A percentile compares a stretch with the other conserved stretches of the same genome.
phyloP scores from a whole-genome alignment of 2,797 vertebrate genomes.

The Microtus californicus region DNA sequence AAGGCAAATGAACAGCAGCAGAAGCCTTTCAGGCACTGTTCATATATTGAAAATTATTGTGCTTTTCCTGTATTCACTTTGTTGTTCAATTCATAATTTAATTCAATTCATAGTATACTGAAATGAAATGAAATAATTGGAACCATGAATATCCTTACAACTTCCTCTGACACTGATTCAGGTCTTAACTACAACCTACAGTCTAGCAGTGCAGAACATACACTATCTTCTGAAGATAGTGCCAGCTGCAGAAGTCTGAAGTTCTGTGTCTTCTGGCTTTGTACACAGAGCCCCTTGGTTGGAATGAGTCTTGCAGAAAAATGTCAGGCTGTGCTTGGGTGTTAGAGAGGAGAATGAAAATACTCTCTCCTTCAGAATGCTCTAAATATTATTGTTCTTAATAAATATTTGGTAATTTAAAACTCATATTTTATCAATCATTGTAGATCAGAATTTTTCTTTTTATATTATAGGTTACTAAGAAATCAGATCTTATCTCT shows the following conservation, averaged over 20 bases:
- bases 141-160: not conserved
- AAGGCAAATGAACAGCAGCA: not conserved
- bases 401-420: not conserved
- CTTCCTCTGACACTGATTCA: not conserved
- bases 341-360: not conserved
- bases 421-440: not conserved
- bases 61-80: not conserved
- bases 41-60: not conserved
- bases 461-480: not conserved
- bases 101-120: not conserved
- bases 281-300: too few species aligned
- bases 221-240: not conserved
- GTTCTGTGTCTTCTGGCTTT: not conserved
- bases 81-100: not conserved
- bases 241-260: not conserved
- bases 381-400: not conserved
- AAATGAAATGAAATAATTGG: not conserved
- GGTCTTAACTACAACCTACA: not conserved
- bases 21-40: not conserved
- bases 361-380: not conserved
- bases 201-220: too few species aligned
- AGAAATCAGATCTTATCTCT: not conserved
- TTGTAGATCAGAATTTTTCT: not conserved
- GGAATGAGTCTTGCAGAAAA: not conserved
- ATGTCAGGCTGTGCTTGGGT: rapidly evolving